These are phyloP conservation scores for Philopotamus ludificatus DNA, from an alignment of 1,140 invertebrate genomes.

Conservation along the genomic window DNA sequence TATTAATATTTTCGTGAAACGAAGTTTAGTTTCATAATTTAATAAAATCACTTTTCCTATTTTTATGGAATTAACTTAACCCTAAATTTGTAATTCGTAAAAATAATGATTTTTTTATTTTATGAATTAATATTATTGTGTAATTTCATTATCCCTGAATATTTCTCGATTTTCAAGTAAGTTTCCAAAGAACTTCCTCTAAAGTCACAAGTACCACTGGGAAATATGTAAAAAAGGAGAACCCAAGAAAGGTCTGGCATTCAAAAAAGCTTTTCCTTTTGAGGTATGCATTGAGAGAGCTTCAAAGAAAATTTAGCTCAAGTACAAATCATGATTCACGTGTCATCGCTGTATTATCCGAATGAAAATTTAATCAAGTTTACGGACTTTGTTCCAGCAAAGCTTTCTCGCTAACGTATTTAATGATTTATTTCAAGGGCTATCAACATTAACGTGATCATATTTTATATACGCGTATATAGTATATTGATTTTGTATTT, in stretches of 20 bases:
- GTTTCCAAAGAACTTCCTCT: background rate
- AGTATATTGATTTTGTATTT: no score
- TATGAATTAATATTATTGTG: background rate
- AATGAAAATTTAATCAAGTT: slow-evolving; percentile 2
- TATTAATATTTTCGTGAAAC: background rate
- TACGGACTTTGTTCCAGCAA: background rate
- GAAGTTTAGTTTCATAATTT: background rate
- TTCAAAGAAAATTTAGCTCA: slow-evolving; percentile 8
- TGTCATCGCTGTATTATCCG: background rate
- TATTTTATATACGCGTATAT: no score
- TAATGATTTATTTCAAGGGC: no score
- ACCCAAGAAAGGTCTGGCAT: background rate
- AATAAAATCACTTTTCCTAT: background rate
- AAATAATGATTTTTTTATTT: background rate
- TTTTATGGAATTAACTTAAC: background rate
- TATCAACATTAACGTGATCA: no score
- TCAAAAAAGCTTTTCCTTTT: background rate
- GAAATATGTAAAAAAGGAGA: slow-evolving; percentile 9
- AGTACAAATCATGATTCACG: slow-evolving; percentile 7
- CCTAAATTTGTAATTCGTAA: background rate
- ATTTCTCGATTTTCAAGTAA: slow-evolving; percentile 1
- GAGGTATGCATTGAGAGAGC: background rate
- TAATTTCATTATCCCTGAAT: background rate
- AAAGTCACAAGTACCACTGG: background rate
- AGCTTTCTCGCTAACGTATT: background rate